A percentile compares a stretch with the other conserved stretches of the same genome.
phyloP scores from a whole-genome alignment of 2,113 vertebrate genomes.

The Proterorhinus semilunaris region DNA sequence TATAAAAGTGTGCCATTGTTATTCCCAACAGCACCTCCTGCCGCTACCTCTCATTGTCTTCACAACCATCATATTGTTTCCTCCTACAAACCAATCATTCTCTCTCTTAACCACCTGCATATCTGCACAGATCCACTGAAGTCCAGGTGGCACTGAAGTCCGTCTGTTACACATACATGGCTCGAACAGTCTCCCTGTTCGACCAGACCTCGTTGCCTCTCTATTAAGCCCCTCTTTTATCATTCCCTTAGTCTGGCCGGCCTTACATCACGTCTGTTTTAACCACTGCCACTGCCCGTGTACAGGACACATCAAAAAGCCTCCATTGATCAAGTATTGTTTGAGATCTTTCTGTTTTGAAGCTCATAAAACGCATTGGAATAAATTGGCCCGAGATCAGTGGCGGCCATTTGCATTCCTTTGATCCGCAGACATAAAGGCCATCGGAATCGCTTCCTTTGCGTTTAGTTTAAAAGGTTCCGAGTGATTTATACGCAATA shows the following conservation, averaged over 20 bases:
- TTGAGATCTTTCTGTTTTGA: constrained; percentile 24
- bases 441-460: not conserved
- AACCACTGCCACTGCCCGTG: constrained; percentile 12
- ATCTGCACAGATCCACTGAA: no score
- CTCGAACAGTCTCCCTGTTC: not conserved
- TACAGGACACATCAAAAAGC: constrained; percentile 34
- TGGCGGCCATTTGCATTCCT: constrained; percentile 41
- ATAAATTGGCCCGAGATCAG: constrained; percentile 37
- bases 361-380: constrained; percentile 14
- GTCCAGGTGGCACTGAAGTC: no score
- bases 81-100: no score
- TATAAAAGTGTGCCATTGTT: no score
- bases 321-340: constrained; percentile 21
- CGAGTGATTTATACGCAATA: not conserved
- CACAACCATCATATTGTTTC: no score
- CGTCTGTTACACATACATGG: no score
- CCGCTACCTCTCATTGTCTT: no score
- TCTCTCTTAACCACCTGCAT: no score
- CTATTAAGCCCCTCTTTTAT: constrained; percentile 22
- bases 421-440: constrained; percentile 42
- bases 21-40: no score
- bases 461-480: not conserved
- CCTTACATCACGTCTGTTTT: constrained; percentile 17
- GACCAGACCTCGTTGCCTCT: constrained; percentile 1
- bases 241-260: not conserved